These are phyloP conservation scores for Apamea monoglypha DNA, from an alignment of 2,888 invertebrate species.

Conservation along the genomic window DNA sequence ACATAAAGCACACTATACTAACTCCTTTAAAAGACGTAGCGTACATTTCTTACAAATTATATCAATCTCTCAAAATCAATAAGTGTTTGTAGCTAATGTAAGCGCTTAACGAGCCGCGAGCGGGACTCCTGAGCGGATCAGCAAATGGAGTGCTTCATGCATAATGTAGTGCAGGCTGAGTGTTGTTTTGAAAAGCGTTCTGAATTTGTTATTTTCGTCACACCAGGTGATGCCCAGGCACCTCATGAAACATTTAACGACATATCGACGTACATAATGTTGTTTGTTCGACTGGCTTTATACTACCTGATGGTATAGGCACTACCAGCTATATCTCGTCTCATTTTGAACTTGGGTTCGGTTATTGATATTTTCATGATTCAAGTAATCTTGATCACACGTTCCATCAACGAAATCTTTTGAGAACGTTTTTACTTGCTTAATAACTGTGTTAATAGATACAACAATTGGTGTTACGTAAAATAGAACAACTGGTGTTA, in stretches of 20 bases:
- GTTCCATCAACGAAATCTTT: not conserved
- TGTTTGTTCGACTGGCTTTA: constrained; percentile 42
- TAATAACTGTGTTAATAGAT: not conserved
- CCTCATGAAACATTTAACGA: constrained; percentile 88
- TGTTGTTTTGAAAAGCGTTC: constrained; percentile 90
- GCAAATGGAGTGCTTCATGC: constrained; percentile 90
- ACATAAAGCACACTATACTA: constrained; percentile 12
- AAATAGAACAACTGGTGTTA: not conserved
- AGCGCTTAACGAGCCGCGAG: constrained; percentile 90
- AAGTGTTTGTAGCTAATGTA: constrained; percentile 89
- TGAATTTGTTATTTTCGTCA: constrained; percentile 90
- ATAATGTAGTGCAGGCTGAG: constrained; percentile 89
- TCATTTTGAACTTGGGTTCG: constrained; percentile 16
- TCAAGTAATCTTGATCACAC: not conserved
- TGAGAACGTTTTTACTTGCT: not conserved
- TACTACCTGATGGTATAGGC: constrained; percentile 17
- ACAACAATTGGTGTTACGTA: not conserved
- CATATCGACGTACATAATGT: constrained; percentile 78
- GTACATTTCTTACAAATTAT: constrained; percentile 80
- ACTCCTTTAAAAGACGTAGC: constrained; percentile 52
- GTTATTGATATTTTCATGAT: not conserved
- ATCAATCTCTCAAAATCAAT: constrained; percentile 89
- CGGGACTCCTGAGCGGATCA: constrained; percentile 89
- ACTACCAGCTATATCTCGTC: not conserved
- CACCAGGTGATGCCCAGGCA: constrained; percentile 87